Conservation (phyloP, 2,797 vertebrate genomes). For the Distichodus sexfasciatus region DNA sequence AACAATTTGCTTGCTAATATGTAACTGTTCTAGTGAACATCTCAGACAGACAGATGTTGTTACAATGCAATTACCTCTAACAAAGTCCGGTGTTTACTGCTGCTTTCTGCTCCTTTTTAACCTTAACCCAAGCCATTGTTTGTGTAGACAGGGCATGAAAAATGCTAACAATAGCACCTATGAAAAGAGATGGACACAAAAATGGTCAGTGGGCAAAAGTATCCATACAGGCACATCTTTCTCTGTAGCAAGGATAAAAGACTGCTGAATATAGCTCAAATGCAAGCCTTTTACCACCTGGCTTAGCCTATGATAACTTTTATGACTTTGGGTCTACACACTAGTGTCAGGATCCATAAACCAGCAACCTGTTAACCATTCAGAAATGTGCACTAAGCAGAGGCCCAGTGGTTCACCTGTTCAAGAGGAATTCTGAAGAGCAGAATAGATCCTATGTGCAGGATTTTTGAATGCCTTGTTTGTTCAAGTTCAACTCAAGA, state of each 20-base stretch:
- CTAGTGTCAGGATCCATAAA: constrained; percentile 16
- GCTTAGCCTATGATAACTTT: constrained; percentile 27
- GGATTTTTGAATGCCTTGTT: no score
- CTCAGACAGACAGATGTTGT: background rate
- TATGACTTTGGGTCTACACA: constrained; percentile 27
- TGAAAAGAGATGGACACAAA: background rate
- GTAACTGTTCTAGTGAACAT: background rate
- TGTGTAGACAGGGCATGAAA: constrained; percentile 8
- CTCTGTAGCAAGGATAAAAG: background rate
- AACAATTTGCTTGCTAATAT: background rate
- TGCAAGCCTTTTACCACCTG: constrained; percentile 21
- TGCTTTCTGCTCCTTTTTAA: constrained; percentile 1
- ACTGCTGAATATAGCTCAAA: constrained; percentile 3
- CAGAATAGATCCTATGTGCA: no score
- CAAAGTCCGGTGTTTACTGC: background rate
- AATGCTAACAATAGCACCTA: constrained; percentile 5
- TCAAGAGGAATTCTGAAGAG: no score
- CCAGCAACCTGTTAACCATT: constrained; percentile 33
- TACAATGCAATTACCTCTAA: background rate
- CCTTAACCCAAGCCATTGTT: background rate
- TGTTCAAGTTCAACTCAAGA: no score
- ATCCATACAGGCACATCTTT: constrained; percentile 25
- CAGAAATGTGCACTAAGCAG: constrained; percentile 27
- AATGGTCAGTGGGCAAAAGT: constrained; percentile 7
- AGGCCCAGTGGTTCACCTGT: background rate